Evolutionary conservation across 2,888 invertebrate genomes (phyloP).

Genomic region (Stenurella melanura): DNA sequence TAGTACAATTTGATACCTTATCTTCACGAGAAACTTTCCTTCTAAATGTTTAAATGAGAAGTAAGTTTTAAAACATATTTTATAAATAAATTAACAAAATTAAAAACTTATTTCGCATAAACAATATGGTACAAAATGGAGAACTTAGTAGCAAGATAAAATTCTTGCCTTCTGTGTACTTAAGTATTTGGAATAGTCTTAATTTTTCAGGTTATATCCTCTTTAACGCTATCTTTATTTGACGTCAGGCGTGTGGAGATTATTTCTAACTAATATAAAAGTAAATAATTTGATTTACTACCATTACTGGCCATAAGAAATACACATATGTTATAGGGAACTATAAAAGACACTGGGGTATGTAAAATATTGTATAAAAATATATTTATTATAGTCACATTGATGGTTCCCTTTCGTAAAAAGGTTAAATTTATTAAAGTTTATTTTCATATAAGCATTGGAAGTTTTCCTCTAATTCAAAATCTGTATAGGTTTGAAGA

Average conservation of each 20-base stretch:
- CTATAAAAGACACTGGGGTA: constrained; percentile 4
- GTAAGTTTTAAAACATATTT: not conserved
- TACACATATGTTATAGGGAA: not conserved
- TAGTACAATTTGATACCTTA: too few relatives aligned
- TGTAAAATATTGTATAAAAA: constrained; percentile 16
- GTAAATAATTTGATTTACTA: constrained; percentile 38
- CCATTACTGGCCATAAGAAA: constrained; percentile 36
- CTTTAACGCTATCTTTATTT: constrained; percentile 32
- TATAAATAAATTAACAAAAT: not conserved
- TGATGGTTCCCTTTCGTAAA: not conserved
- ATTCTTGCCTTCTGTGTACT: constrained; percentile 29
- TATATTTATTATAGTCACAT: not conserved
- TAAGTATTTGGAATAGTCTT: constrained; percentile 32
- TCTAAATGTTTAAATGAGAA: not conserved
- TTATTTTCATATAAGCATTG: not conserved
- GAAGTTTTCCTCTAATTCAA: not conserved
- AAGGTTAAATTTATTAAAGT: not conserved
- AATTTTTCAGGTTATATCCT: constrained; percentile 38
- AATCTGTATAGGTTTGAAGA: not conserved
- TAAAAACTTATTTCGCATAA: not conserved
- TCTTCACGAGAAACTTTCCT: not conserved
- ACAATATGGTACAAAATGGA: not conserved
- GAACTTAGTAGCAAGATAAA: constrained; percentile 11
- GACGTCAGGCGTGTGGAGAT: constrained; percentile 36
- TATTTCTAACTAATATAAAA: constrained; percentile 33